Evolutionary conservation across 2,797 vertebrate genomes (phyloP), one percentile per base, ranked within the genome.

Genomic region (Etheostoma nigrum): DNA sequence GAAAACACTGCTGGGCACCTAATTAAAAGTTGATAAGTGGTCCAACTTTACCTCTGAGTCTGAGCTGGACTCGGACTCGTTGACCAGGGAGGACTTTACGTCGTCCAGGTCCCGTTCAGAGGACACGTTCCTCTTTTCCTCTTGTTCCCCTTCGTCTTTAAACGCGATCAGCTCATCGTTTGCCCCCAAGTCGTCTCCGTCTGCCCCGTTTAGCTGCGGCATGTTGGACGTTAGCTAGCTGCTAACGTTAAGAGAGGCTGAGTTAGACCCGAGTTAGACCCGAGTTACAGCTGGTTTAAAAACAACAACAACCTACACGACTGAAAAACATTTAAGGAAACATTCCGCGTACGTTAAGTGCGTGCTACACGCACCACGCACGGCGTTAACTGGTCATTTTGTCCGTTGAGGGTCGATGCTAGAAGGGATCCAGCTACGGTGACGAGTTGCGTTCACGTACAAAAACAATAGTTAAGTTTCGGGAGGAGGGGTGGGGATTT

Each of bases 141-240:
- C 96, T 88, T 96, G 96, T 51, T 98, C 96, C 13, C 97, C 97
- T 52, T 97, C 96, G 85, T 97, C 97, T 90, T 97, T 96, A 79
- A 98, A 98, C 1, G 96, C 91, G 83, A 98, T 97, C 75, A 98
- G 94, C 85, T 98, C 97, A 81, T 98, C 97, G 68, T 92, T 97
- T 2, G 97, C 97, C 45, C 97, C 97, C 92, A 97, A 71, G 72
- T 97, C 97, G 84, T 97, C 96, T 15, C 95, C 95, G 76, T 95
- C 94, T 53, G 85, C 91, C 5, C 94, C 89, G 81, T 92, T 93
- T 74, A 96, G 82, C 93, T 96, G 95, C 88, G 95, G 95, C 96
- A 96, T 97, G 81, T 91, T 65, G 86, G 53, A 61, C 72, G 83
- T 66, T 91, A 90, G 88, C 91, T 30, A 90, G 88, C 91, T 30